Evolutionary conservation across 2,888 invertebrate species (phyloP).

Genomic region (Amiota mariae): DNA sequence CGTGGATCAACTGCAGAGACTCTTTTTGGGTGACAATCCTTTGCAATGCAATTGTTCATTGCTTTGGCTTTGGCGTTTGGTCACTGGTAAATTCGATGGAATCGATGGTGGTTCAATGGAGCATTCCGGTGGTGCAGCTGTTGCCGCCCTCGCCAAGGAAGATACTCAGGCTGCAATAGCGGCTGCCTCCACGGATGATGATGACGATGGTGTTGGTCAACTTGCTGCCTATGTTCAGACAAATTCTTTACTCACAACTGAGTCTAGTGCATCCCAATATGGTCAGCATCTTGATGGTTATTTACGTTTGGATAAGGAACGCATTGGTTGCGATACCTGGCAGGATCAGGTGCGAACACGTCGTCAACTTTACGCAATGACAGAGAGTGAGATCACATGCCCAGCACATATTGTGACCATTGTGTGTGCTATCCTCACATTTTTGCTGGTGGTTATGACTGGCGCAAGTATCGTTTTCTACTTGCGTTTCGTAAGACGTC

Average conservation of each 20-base stretch:
- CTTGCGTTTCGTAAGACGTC: slow-evolving; percentile 70
- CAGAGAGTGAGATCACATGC: slow-evolving; percentile 73
- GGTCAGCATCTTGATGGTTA: slow-evolving; percentile 47
- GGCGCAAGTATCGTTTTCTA: slow-evolving; percentile 72
- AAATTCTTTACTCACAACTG: slow-evolving; percentile 58
- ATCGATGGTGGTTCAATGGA: slow-evolving; percentile 44
- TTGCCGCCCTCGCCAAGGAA: slow-evolving; percentile 64
- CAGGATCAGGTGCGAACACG: slow-evolving; percentile 67
- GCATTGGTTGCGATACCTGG: slow-evolving; percentile 72
- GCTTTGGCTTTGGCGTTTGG: slow-evolving; percentile 88
- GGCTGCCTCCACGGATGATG: slow-evolving; percentile 49
- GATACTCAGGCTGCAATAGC: slow-evolving; percentile 36
- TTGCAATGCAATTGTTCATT: slow-evolving; percentile 90
- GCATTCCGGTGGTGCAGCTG: slow-evolving; percentile 60
- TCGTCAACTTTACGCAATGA: slow-evolving; percentile 68
- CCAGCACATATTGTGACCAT: slow-evolving; percentile 74
- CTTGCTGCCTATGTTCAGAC: slow-evolving; percentile 66
- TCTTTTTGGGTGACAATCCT: slow-evolving; percentile 88
- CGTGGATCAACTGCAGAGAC: slow-evolving; percentile 82
- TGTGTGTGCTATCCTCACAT: slow-evolving; percentile 72
- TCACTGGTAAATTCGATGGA: slow-evolving; percentile 70
- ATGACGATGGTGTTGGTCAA: slow-evolving; percentile 55
- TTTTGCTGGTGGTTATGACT: slow-evolving; percentile 71
- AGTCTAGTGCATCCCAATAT: slow-evolving; percentile 52
- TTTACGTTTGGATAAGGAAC: slow-evolving; percentile 70